Evolutionary conservation across 2,888 invertebrate genomes (phyloP), one percentile per base, ranked within the genome.

Genomic region (Physocephala rufipes): DNA sequence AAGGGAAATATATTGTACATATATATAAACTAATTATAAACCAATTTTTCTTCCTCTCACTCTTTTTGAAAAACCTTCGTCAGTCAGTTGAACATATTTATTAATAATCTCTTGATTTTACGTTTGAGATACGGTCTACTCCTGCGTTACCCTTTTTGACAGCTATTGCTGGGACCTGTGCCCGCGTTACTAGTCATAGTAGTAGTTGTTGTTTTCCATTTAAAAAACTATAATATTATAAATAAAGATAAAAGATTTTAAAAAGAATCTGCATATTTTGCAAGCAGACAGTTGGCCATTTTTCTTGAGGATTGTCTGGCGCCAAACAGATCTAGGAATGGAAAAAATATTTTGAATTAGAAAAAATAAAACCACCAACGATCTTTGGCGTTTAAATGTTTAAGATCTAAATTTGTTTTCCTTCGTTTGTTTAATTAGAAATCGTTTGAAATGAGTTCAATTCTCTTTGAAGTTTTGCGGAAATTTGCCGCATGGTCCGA

Each of bases 21-120:
- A 74, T 70, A 7, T 53, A n/a, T 30, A 55, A 68, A 70, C 67
- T 73, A 74, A 74, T 73, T 73, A 24, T 65, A 73, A 73, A 73
- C 73, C 73, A 70, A 74, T 65, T 71, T 61, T 49, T 19, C 21
- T 21, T n/a, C 19, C 65, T 66, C 65, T 53, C 53, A 66, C 65
- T 66, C 53, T 26, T 64, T 21, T 28, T 13, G 7, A 49, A n/a
- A 24, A 64, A 15, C 26, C 49, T 21, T 49, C 28, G 64, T 15
- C 16, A 24, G 36, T 36, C 36, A 36, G 36, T 7, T 36, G 5
- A 36, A 36, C 36, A 36, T 36, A 4, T 7, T 36, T 36, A 36
- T 36, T 36, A 36, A 36, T 9, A 36, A 36, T 36, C 36, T 36
- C n/a, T 36, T 9, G 36, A 36, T 36, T 36, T 36, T 36, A 36